phyloP scores from a whole-genome alignment of 2,797 vertebrate species.

The Rhynchotus rufescens region DNA sequence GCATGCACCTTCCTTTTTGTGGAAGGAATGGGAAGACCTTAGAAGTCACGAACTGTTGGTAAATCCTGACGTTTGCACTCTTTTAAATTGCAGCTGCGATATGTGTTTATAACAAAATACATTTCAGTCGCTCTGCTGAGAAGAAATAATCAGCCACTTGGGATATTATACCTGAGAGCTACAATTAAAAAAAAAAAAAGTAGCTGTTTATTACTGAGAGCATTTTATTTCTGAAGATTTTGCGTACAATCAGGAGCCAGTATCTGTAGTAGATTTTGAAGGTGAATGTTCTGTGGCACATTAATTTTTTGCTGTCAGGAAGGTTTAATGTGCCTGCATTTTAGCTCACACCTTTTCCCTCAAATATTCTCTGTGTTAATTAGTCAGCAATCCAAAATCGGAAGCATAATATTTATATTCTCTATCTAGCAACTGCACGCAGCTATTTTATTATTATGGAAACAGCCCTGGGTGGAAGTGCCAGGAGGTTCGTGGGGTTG shows the following conservation, averaged over 20 bases:
- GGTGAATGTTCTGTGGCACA: not conserved
- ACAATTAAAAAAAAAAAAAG: not conserved
- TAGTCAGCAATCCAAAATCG: not conserved
- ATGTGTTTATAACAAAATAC: not conserved
- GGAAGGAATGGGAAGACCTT: not conserved
- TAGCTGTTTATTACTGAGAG: not conserved
- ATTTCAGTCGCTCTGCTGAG: not conserved
- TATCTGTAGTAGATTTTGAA: not conserved
- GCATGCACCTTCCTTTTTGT: not conserved
- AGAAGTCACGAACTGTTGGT: slow-evolving; percentile 1
- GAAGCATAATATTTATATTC: slow-evolving; percentile 58
- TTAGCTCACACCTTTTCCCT: slow-evolving; percentile 26
- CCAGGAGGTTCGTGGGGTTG: slow-evolving; percentile 1
- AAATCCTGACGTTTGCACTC: not conserved
- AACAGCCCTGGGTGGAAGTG: slow-evolving; percentile 10
- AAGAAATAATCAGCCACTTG: not conserved
- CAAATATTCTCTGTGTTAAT: slow-evolving; percentile 1
- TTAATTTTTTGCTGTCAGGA: not conserved
- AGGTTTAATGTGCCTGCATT: not conserved
- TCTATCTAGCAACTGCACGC: slow-evolving; percentile 31
- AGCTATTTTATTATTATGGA: not conserved
- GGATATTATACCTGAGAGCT: not conserved
- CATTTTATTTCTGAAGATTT: not conserved
- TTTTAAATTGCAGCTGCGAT: not conserved
- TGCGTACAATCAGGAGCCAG: rapidly evolving